Conservation (phyloP, 1,140 invertebrate species). For the Lithobius niger region DNA sequence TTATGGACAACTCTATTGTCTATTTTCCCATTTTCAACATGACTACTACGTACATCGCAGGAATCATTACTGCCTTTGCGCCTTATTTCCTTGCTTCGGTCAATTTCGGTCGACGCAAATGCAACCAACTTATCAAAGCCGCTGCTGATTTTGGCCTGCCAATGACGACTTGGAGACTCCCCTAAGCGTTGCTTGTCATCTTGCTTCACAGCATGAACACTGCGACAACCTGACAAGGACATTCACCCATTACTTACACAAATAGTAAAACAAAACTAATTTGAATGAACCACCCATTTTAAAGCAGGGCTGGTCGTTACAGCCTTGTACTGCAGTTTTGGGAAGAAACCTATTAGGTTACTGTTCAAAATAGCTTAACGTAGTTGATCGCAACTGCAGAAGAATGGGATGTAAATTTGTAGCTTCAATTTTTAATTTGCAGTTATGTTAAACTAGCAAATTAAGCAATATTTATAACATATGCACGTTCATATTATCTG, state of each 20-base stretch:
- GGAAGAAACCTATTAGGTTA: too few species aligned
- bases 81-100: slow-evolving; percentile 37
- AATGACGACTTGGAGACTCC: slow-evolving; percentile 35
- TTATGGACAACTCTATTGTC: slow-evolving; percentile 1
- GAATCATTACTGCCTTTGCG: slow-evolving; percentile 54
- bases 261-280: neutral
- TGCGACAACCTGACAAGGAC: neutral
- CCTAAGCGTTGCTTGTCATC: neutral
- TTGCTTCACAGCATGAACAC: slow-evolving; percentile 1
- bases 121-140: slow-evolving; percentile 74
- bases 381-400: too few species aligned
- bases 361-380: too few species aligned
- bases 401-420: too few species aligned
- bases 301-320: too few species aligned
- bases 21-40: slow-evolving; percentile 3
- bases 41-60: slow-evolving; percentile 5
- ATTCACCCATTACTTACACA: too few species aligned
- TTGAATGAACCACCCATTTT: neutral
- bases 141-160: slow-evolving; percentile 72
- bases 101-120: slow-evolving; percentile 68
- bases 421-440: too few species aligned
- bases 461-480: too few species aligned
- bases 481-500: too few species aligned
- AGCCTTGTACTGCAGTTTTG: too few species aligned
- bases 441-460: too few species aligned